phyloP scores from a whole-genome alignment of 2,113 vertebrate species.

The Esox niger region DNA sequence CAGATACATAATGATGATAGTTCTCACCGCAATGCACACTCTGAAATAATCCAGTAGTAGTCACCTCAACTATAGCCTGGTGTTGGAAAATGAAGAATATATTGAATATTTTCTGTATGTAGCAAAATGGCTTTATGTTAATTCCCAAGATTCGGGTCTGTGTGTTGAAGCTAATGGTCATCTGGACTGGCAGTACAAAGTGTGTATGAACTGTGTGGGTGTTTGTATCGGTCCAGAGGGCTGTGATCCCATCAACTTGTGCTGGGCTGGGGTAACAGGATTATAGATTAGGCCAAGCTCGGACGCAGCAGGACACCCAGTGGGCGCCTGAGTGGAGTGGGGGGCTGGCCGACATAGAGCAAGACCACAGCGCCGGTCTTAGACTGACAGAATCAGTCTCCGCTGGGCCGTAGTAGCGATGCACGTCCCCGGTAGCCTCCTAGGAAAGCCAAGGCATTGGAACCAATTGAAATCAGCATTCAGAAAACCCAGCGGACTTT shows the following conservation, averaged over 20 bases:
- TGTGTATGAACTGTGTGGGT: slow-evolving; percentile 2
- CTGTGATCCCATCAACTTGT: slow-evolving; percentile 42
- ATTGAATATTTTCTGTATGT: slow-evolving; percentile 6
- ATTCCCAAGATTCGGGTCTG: slow-evolving; percentile 16
- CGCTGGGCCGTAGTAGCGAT: slow-evolving; percentile 43
- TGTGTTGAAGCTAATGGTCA: slow-evolving; percentile 15
- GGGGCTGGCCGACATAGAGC: slow-evolving; percentile 25
- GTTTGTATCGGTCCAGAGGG: background rate
- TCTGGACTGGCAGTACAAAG: slow-evolving; percentile 1
- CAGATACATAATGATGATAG: too few relatives aligned
- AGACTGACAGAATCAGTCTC: slow-evolving; percentile 50
- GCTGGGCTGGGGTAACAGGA: slow-evolving; percentile 62
- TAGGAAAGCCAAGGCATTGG: too few relatives aligned
- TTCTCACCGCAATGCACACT: background rate
- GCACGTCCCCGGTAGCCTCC: background rate
- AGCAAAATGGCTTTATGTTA: slow-evolving; percentile 12
- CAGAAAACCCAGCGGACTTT: background rate
- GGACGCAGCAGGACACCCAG: slow-evolving; percentile 9
- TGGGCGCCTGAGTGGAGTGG: slow-evolving; percentile 25
- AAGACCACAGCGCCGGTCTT: slow-evolving; percentile 38
- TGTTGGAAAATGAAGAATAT: background rate
- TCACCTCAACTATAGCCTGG: background rate
- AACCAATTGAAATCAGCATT: background rate
- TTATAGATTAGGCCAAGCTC: slow-evolving; percentile 57
- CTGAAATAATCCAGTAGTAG: background rate